Base-by-base conservation (phyloP, 2,113 vertebrate genomes). In the Stictonetta naevosa region DNA sequence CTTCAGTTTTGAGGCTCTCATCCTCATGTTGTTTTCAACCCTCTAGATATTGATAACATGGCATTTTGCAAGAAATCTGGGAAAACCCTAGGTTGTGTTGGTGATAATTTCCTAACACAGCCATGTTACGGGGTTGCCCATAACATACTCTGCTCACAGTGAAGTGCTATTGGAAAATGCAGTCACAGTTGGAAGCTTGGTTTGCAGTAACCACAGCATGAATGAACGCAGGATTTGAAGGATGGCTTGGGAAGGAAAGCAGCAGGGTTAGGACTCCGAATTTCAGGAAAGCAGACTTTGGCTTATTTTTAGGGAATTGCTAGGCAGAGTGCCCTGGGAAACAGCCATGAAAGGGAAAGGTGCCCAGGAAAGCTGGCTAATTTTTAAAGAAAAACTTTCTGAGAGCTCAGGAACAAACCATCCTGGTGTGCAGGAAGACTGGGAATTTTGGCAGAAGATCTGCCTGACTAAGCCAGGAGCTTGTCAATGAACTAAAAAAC, bases 261-360 rank as follows among this genome's bases (percentile, higher is more conserved):
- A 86, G 64, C 29, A 84, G 36, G 19, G 13, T 67, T 90, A 71
- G 46, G 55, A 66, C 63, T 88, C 72, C 58, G 55, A 34, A 75
- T 84, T 81, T 88, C 73, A 72, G 73, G 55, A 90, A 8, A 86
- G 21, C 16, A 71, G 63, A 84, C 21, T 94, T 71, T 0, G 6
- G 8, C 13, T 92, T 95, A 86, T 93, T 97, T 96, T 95, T 95
- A 92, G 92, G 77, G 33, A 87, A 84, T 21, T 79, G 40, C 58
- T 78, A 68, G 83, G 88, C 73, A 82, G 33, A 81, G 38, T 88
- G 73, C 86, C 83, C 38, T 94, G 95, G 91, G 86, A 95, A 95
- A 58, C 42, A 84, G 89, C 77, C 89, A 89, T 64, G 66, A 86
- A 92, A 33, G 56, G 91, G 66, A 93, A 96, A 92, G 60, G 60